Percentiles rank a stretch among this genome's conserved stretches.
Evolutionary conservation across 2,888 invertebrate genomes (phyloP).

Genomic region (Gymnosoma rotundatum): DNA sequence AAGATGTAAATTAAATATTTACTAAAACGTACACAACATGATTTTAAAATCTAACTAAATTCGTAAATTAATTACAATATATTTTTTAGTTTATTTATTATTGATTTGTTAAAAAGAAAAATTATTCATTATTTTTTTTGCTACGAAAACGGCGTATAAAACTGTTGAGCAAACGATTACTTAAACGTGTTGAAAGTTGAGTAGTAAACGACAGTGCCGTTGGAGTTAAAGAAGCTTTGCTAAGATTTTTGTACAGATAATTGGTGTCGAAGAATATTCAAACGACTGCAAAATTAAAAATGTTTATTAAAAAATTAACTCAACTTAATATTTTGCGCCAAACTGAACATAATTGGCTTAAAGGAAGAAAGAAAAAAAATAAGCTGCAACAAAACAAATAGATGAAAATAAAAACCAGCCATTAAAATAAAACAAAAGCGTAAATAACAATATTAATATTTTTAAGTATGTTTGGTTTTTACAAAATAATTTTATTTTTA

Average conservation of each 20-base stretch:
- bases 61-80: conserved; percentile 37
- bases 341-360: conserved; percentile 4
- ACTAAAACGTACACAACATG: conserved; percentile 28
- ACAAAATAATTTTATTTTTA: conserved; percentile 64
- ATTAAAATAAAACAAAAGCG: conserved; percentile 71
- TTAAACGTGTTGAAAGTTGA: conserved; percentile 66
- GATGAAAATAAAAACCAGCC: conserved; percentile 69
- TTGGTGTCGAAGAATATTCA: conserved; percentile 67
- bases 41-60: conserved; percentile 48
- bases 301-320: conserved; percentile 38
- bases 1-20: conserved; percentile 28
- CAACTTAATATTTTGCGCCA: conserved; percentile 21
- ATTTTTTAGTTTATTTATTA: not conserved
- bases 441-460: conserved; percentile 48
- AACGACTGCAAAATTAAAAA: conserved; percentile 70
- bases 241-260: conserved; percentile 65
- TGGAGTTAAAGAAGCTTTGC: conserved; percentile 54
- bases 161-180: conserved; percentile 76
- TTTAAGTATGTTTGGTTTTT: conserved; percentile 62
- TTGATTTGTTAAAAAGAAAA: conserved; percentile 15
- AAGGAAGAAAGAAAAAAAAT: conserved; percentile 22
- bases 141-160: conserved; percentile 74
- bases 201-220: conserved; percentile 73
- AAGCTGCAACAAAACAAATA: conserved; percentile 58
- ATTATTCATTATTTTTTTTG: conserved; percentile 59